A percentile compares a stretch with the other conserved stretches of the same genome.
Conservation (phyloP, 2,113 vertebrate genomes). For the Stegostoma tigrinum region DNA sequence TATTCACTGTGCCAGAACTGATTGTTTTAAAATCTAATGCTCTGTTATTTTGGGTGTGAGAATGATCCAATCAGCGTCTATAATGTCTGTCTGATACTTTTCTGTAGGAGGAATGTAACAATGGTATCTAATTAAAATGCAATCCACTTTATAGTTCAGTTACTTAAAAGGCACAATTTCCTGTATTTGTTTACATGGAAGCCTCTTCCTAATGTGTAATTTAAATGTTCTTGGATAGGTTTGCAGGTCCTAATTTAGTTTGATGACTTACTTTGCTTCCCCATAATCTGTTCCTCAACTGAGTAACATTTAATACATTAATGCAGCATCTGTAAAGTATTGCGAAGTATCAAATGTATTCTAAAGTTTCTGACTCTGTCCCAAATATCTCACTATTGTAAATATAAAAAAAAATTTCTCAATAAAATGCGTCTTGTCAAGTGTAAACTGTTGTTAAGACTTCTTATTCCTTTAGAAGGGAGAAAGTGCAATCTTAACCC, state of each 20-base stretch:
- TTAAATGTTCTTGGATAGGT: not conserved
- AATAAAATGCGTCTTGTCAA: not conserved
- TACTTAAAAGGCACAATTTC: conserved; percentile 21
- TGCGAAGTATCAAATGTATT: not conserved
- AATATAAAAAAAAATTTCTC: not conserved
- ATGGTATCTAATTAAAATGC: not conserved
- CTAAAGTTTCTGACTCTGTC: not conserved
- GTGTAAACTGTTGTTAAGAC: not conserved
- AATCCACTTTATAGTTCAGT: conserved; percentile 6
- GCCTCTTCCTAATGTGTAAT: not conserved
- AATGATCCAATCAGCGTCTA: not conserved
- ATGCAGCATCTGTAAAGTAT: not conserved
- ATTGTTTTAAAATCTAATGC: not conserved
- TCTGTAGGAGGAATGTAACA: not conserved
- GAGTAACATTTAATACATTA: not conserved
- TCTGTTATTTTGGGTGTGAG: not conserved
- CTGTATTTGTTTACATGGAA: not conserved
- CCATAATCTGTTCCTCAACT: not conserved
- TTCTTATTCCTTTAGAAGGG: not conserved
- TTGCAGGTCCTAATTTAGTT: not conserved
- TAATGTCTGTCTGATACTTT: not conserved
- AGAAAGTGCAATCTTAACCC: not conserved
- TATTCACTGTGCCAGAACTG: not conserved
- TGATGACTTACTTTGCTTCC: not conserved
- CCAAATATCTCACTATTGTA: not conserved